Percentiles rank a stretch among this genome's conserved stretches.
phyloP scores from a whole-genome alignment of 2,888 invertebrate species.

The Catocala sponsa region DNA sequence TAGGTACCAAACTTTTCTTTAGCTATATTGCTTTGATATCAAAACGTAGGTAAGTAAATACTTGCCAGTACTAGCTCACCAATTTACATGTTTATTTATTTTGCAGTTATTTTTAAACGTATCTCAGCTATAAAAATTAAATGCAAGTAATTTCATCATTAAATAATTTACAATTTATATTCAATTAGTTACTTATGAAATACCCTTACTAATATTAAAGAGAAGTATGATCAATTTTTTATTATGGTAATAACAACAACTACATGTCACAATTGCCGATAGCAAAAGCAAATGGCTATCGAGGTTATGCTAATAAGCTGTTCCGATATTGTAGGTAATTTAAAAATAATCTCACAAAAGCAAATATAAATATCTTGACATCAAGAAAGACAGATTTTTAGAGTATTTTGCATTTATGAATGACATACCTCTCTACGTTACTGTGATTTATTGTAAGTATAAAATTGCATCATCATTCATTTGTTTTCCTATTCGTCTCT shows the following conservation, averaged over 20 bases:
- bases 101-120: no score
- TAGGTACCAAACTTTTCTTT: no score
- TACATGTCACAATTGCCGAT: slow-evolving; percentile 20
- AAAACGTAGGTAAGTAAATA: no score
- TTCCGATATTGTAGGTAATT: neutral
- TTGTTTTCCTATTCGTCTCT: slow-evolving; percentile 53
- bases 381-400: slow-evolving; percentile 7
- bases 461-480: slow-evolving; percentile 64
- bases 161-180: no score
- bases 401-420: slow-evolving; percentile 11
- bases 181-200: no score
- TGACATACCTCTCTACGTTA: slow-evolving; percentile 4
- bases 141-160: no score
- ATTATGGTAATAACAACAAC: neutral
- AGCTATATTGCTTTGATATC: no score
- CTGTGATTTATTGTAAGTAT: slow-evolving; percentile 48
- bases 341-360: slow-evolving; percentile 21
- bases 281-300: slow-evolving; percentile 23
- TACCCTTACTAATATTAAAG: no score
- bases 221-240: no score
- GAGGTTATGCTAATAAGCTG: slow-evolving; percentile 43
- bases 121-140: no score
- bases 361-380: slow-evolving; percentile 13
- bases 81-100: no score
- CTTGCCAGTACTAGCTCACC: no score